These are phyloP conservation scores for Galagoides demidoff DNA, from an alignment of 2,797 vertebrate genomes.

Conservation along the genomic window DNA sequence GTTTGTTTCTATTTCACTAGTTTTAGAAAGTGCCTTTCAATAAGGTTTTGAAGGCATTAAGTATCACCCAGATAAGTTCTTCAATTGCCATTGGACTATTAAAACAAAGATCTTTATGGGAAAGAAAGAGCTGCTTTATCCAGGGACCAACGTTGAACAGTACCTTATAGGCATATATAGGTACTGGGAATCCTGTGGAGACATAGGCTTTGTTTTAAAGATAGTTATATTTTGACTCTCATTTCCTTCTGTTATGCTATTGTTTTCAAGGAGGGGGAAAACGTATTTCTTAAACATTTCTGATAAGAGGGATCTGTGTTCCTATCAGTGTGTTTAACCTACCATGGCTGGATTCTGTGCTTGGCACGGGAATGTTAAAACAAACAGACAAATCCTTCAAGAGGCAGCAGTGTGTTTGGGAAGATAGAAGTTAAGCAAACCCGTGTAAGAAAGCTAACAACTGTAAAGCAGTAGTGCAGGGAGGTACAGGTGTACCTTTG, in stretches of 20 bases:
- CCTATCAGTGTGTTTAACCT: neutral
- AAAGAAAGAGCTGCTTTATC: neutral
- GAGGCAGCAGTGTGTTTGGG: neutral
- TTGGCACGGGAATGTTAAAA: neutral
- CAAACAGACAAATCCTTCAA: neutral
- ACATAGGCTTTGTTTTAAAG: slow-evolving; percentile 14
- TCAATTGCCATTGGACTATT: neutral
- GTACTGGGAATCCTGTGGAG: neutral
- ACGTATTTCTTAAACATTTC: neutral
- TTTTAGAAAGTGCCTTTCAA: slow-evolving; percentile 24
- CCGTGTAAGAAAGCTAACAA: neutral
- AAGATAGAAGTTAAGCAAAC: neutral
- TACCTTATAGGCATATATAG: neutral
- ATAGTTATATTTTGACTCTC: neutral
- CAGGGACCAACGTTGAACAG: neutral
- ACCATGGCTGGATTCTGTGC: neutral
- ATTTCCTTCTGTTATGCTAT: neutral
- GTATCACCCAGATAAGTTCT: neutral
- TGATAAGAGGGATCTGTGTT: neutral
- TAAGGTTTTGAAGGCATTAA: slow-evolving; percentile 6
- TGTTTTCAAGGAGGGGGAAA: neutral
- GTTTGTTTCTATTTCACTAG: neutral
- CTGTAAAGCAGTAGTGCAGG: neutral
- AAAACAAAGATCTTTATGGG: neutral
- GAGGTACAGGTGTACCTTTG: neutral